Evolutionary conservation across 2,888 invertebrate genomes (phyloP).

Genomic region (Willowsia nigromaculata): DNA sequence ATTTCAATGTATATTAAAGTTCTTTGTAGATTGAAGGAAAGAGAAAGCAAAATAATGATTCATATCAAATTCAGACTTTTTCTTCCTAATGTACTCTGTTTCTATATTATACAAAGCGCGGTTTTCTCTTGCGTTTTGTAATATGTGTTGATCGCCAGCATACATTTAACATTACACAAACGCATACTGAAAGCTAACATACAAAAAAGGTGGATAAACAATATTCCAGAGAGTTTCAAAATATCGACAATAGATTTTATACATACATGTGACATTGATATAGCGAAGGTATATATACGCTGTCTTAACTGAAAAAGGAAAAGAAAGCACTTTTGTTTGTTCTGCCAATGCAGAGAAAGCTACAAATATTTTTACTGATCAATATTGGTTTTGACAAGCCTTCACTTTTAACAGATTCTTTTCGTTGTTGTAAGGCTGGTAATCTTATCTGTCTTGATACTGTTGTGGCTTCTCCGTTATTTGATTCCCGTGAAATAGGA

Average conservation of each 20-base stretch:
- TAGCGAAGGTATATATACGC: neutral
- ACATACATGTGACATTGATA: neutral
- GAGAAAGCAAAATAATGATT: neutral
- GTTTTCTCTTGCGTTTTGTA: no score
- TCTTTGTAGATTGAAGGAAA: neutral
- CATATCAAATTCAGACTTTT: neutral
- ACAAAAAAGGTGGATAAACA: no score
- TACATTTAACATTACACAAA: no score
- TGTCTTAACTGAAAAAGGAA: neutral
- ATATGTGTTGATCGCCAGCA: no score
- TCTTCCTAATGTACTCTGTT: neutral
- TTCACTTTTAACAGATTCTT: slow-evolving; percentile 56
- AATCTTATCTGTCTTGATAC: slow-evolving; percentile 41
- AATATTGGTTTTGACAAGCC: slow-evolving; percentile 60
- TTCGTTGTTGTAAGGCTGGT: neutral
- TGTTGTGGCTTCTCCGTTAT: slow-evolving; percentile 1
- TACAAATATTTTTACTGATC: slow-evolving; percentile 39
- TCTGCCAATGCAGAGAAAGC: neutral
- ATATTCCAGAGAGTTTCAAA: no score
- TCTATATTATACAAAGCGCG: neutral
- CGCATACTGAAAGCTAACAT: no score
- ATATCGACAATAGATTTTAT: no score
- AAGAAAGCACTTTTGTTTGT: neutral
- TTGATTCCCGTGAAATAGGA: neutral
- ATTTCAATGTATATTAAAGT: neutral